Conservation (phyloP, 2,113 vertebrate species). For the Ceuthmochares aereus region DNA sequence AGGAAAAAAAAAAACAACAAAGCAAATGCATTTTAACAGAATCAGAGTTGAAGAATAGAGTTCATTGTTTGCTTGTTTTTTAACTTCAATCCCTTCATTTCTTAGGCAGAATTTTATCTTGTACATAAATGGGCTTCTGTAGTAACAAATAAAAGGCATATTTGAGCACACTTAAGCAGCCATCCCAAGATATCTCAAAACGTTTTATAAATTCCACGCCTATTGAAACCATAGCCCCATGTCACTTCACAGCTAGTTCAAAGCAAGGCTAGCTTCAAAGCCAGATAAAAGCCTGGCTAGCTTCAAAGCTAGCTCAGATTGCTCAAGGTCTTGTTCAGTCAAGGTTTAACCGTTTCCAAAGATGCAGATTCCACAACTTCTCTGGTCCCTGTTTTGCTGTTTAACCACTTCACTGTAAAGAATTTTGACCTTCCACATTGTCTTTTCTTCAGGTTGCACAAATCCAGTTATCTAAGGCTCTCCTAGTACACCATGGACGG, state of each 20-base stretch:
- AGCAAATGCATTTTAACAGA: not conserved
- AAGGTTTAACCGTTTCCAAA: not conserved
- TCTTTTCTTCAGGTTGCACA: not conserved
- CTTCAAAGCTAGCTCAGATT: slow-evolving; percentile 7
- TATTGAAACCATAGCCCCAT: not conserved
- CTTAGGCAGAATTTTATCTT: not conserved
- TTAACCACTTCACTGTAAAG: not conserved
- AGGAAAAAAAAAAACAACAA: not conserved
- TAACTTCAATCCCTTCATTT: not conserved
- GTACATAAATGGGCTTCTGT: not conserved
- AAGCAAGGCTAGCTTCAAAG: not conserved
- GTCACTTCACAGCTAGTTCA: not conserved
- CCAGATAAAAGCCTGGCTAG: not conserved
- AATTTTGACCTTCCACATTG: not conserved
- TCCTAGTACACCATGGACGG: fast-evolving
- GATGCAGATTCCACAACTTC: not conserved
- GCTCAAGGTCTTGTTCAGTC: not conserved
- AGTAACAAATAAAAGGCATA: not conserved
- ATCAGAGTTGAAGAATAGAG: not conserved
- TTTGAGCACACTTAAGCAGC: not conserved
- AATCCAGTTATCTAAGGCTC: not conserved
- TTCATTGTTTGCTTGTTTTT: not conserved
- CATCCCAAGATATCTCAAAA: not conserved
- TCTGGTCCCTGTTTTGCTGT: not conserved
- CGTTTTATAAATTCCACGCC: not conserved